These are phyloP conservation scores for Epinephelus coioides DNA, from an alignment of 2,797 vertebrate genomes.

Conservation along the genomic window DNA sequence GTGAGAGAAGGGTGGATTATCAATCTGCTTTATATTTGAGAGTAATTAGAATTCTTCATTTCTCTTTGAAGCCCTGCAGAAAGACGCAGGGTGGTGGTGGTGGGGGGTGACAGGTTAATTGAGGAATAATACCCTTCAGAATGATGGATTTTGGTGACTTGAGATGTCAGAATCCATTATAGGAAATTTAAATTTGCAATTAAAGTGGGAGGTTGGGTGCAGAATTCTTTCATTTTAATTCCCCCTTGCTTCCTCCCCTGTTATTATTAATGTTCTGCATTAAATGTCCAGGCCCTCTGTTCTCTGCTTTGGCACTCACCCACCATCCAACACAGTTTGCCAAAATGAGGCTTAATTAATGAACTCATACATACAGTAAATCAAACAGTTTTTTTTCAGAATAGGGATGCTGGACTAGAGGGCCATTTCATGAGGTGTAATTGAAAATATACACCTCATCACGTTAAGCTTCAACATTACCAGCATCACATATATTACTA, in stretches of 20 bases:
- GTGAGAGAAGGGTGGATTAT: constrained; percentile 76
- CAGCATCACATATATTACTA: constrained; percentile 9
- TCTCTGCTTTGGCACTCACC: constrained; percentile 71
- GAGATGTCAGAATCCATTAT: constrained; percentile 90
- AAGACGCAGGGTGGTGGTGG: constrained; percentile 76
- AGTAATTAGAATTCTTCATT: constrained; percentile 89
- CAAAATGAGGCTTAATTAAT: constrained; percentile 83
- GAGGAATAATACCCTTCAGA: constrained; percentile 90
- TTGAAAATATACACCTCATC: constrained; percentile 52
- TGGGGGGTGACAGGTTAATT: constrained; percentile 89
- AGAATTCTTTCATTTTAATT: constrained; percentile 85
- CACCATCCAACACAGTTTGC: constrained; percentile 65
- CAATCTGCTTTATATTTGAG: constrained; percentile 87
- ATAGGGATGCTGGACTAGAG: constrained; percentile 42
- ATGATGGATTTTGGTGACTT: constrained; percentile 92
- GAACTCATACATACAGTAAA: constrained; percentile 72
- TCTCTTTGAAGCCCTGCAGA: constrained; percentile 83
- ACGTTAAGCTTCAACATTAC: constrained; percentile 1
- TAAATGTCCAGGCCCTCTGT: constrained; percentile 75
- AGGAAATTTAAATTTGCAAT: constrained; percentile 90
- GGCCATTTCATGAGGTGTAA: constrained; percentile 58
- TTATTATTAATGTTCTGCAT: constrained; percentile 85
- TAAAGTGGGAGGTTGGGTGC: constrained; percentile 85
- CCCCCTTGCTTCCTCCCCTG: constrained; percentile 70
- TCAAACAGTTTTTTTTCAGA: constrained; percentile 60